Percentiles rank a stretch among this genome's conserved stretches.
phyloP scores from a whole-genome alignment of 1,140 invertebrate species.

The Physella acuta region DNA sequence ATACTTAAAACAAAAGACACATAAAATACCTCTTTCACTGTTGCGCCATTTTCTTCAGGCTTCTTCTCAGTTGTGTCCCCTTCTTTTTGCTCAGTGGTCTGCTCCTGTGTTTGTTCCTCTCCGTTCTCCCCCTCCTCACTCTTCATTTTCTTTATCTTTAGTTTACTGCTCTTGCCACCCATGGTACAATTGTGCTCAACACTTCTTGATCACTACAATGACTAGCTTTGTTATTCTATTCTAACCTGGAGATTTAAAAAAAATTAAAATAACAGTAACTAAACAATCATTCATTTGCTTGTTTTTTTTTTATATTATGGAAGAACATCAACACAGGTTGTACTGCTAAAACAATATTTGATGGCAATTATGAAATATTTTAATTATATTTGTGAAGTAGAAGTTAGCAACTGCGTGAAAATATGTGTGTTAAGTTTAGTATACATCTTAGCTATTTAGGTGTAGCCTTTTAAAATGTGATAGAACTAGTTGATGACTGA shows the following conservation, averaged over 20 bases:
- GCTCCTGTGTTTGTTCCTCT: conserved; percentile 8
- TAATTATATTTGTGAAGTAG: background rate
- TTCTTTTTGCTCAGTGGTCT: background rate
- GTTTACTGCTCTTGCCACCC: conserved; percentile 34
- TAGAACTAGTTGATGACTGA: background rate
- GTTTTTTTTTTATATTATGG: background rate
- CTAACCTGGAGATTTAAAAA: background rate
- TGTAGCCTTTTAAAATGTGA: background rate
- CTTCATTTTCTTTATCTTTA: conserved; percentile 32
- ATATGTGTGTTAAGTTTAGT: background rate
- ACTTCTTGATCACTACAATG: background rate
- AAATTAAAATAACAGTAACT: background rate
- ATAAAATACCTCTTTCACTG: background rate
- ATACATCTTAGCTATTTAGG: background rate
- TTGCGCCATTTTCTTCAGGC: background rate
- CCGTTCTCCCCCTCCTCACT: conserved; percentile 24
- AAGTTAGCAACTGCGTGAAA: background rate
- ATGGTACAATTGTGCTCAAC: conserved; percentile 11
- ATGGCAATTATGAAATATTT: background rate
- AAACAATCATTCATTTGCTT: background rate
- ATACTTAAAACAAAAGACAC: too few species aligned
- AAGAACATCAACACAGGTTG: background rate
- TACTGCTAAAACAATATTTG: background rate
- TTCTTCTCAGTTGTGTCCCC: conserved; percentile 6
- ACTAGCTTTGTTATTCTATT: too few species aligned